phyloP scores from a whole-genome alignment of 2,797 vertebrate genomes.

The Enteromius paludinosus region DNA sequence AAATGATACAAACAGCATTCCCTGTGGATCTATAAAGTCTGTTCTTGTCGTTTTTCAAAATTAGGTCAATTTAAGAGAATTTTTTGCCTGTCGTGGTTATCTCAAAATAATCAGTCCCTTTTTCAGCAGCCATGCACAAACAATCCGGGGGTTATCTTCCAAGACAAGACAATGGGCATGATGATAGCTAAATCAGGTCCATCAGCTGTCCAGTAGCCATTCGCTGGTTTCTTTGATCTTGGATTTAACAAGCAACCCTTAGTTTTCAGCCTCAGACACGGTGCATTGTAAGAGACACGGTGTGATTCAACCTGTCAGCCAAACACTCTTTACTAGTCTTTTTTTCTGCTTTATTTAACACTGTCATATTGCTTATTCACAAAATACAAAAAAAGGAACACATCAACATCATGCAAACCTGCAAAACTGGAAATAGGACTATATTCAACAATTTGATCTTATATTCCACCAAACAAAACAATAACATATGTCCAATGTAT shows the following conservation, averaged over 20 bases:
- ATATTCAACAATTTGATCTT: not conserved
- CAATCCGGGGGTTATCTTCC: conserved; percentile 6
- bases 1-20: not conserved
- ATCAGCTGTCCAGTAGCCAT: conserved; percentile 31
- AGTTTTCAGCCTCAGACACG: conserved; percentile 29
- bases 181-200: conserved; percentile 33
- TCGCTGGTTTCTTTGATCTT: conserved; percentile 26
- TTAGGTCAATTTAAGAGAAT: not conserved
- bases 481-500: not conserved
- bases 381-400: not conserved
- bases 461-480: not conserved
- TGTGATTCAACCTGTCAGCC: conserved; percentile 10
- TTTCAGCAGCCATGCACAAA: conserved; percentile 14
- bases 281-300: not conserved
- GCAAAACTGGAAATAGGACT: not conserved
- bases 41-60: not conserved
- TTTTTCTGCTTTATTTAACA: conserved; percentile 4
- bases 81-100: not conserved
- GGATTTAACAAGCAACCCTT: conserved; percentile 3
- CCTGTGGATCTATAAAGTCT: not conserved
- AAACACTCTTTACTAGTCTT: conserved; percentile 2
- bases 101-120: conserved; percentile 14
- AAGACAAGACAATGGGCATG: conserved; percentile 25
- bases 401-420: not conserved
- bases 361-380: not conserved